Evolutionary conservation across 2,797 vertebrate genomes (phyloP).

Genomic region (Chlorospingus flavigularis): DNA sequence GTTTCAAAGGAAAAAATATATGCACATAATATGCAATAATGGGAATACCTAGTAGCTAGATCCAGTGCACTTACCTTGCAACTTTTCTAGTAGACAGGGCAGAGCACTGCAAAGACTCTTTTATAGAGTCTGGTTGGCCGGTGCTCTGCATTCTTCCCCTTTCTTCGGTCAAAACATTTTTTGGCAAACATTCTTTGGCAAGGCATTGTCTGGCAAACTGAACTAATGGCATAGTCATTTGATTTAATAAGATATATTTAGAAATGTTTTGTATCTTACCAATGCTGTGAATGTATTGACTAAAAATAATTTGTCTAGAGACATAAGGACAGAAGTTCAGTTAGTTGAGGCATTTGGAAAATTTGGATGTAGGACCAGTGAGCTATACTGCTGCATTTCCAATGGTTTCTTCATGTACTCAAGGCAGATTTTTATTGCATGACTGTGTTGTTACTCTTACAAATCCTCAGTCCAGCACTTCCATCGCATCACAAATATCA

Average conservation of each 20-base stretch:
- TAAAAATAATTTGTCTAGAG: constrained; percentile 74
- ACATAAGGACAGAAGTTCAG: constrained; percentile 15
- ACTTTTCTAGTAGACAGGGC: constrained; percentile 58
- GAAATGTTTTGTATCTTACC: constrained; percentile 73
- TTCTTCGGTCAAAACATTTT: constrained; percentile 72
- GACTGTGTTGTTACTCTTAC: not conserved
- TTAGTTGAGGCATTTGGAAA: constrained; percentile 16
- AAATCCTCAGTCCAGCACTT: not conserved
- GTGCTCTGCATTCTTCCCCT: constrained; percentile 68
- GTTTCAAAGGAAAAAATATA: not conserved
- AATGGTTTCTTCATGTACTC: not conserved
- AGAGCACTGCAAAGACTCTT: constrained; percentile 59
- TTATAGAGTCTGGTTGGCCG: constrained; percentile 75
- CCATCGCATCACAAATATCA: not conserved
- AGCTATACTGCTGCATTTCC: not conserved
- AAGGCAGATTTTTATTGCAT: not conserved
- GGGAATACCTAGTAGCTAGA: not conserved
- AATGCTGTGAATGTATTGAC: constrained; percentile 73
- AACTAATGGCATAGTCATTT: constrained; percentile 67
- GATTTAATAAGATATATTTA: constrained; percentile 79
- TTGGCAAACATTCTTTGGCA: constrained; percentile 67
- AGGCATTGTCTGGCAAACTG: constrained; percentile 76
- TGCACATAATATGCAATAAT: not conserved
- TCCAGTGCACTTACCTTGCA: constrained; percentile 72
- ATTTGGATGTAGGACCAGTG: constrained; percentile 18